A percentile compares a stretch with the other conserved stretches of the same genome.
Evolutionary conservation across 2,113 vertebrate genomes (phyloP).

Genomic region (Lophotis ruficrista): DNA sequence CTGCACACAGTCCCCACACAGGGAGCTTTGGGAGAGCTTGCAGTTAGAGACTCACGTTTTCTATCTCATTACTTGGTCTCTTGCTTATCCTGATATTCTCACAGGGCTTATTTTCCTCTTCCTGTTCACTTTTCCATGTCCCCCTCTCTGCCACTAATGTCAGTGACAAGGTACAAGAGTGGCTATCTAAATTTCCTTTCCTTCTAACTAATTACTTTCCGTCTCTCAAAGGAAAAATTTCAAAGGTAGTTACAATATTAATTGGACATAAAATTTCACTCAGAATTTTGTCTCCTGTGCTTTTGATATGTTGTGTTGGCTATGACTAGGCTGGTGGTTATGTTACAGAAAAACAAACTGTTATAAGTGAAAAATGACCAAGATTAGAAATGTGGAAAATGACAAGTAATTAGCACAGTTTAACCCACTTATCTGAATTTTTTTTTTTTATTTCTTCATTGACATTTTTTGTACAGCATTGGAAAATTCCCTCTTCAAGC

Average conservation of each 20-base stretch:
- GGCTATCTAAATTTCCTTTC: background rate
- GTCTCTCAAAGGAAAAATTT: background rate
- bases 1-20: background rate
- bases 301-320: background rate
- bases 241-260: background rate
- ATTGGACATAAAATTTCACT: background rate
- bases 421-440: background rate
- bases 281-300: background rate
- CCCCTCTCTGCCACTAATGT: background rate
- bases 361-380: background rate
- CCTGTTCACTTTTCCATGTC: background rate
- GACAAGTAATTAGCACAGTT: background rate
- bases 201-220: background rate
- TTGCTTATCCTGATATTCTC: background rate
- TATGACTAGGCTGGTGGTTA: background rate
- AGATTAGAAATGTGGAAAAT: background rate
- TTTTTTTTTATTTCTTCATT: background rate
- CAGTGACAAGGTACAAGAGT: background rate
- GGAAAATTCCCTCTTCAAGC: conserved; percentile 14
- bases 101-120: background rate
- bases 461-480: conserved; percentile 21
- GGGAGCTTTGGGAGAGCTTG: background rate
- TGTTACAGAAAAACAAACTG: background rate
- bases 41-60: background rate
- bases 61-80: background rate